Conservation (phyloP, 2,113 vertebrate genomes). For the Boulengeromyrus knoepffleri region DNA sequence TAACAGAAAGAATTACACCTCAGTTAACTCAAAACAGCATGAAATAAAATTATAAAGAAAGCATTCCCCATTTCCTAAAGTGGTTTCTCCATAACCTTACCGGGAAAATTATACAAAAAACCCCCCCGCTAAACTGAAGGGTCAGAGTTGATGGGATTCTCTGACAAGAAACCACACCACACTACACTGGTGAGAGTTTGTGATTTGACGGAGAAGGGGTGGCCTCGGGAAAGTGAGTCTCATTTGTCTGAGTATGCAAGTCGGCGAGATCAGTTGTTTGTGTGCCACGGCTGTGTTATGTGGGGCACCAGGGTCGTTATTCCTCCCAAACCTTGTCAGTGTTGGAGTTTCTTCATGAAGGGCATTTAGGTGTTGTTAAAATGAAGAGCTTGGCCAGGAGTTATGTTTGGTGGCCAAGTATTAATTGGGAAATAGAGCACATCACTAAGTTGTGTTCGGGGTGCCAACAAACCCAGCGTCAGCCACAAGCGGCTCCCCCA, state of each 20-base stretch:
- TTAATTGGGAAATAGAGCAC: neutral
- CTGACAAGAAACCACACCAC: too few relatives aligned
- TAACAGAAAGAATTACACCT: too few relatives aligned
- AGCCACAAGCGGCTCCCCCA: neutral
- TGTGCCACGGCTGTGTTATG: slow-evolving; percentile 1
- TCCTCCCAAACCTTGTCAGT: neutral
- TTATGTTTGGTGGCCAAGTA: slow-evolving; percentile 7
- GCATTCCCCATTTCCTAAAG: too few relatives aligned
- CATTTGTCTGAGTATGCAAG: neutral
- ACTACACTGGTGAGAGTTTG: neutral
- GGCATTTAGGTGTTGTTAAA: slow-evolving; percentile 1
- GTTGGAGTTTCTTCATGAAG: neutral
- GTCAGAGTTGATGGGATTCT: too few relatives aligned
- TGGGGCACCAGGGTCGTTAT: slow-evolving; percentile 1
- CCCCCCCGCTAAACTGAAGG: too few relatives aligned
- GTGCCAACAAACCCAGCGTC: neutral
- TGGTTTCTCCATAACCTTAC: too few relatives aligned
- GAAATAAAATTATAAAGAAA: too few relatives aligned
- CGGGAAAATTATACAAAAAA: too few relatives aligned
- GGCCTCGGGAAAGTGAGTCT: neutral
- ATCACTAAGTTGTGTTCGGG: neutral
- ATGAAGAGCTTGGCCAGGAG: neutral
- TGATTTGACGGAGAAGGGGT: neutral
- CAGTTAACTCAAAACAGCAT: too few relatives aligned
- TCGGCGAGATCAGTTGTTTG: neutral